Percentiles rank a stretch among this genome's conserved stretches.
Evolutionary conservation across 2,888 invertebrate species (phyloP).

Genomic region (Xestobium rufovillosum): DNA sequence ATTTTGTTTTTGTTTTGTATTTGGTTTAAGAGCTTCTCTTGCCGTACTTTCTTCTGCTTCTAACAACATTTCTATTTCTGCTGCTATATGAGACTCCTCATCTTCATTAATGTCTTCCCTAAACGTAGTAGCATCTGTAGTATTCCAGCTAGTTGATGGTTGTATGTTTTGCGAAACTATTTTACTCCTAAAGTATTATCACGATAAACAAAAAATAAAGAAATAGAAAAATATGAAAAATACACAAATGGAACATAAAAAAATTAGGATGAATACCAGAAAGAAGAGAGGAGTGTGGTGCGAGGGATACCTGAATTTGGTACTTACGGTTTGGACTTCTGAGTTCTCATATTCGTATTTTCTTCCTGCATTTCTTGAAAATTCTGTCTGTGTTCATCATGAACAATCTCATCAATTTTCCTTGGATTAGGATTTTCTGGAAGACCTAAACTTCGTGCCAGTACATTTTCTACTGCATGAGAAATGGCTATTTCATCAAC

Average conservation of each 20-base stretch:
- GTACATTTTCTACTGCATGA: constrained; percentile 54
- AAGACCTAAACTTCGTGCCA: constrained; percentile 52
- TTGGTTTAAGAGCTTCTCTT: constrained; percentile 8
- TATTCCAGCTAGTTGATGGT: constrained; percentile 4
- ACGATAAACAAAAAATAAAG: no score
- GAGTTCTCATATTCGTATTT: constrained; percentile 17
- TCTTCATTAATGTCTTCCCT: constrained; percentile 13
- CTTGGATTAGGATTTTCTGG: constrained; percentile 45
- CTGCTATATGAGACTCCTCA: constrained; percentile 24
- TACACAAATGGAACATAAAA: no score
- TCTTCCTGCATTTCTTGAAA: neutral
- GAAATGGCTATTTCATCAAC: constrained; percentile 53
- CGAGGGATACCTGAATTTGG: neutral
- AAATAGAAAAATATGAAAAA: no score
- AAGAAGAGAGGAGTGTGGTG: no score
- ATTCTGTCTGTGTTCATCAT: neutral
- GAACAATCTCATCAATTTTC: constrained; percentile 26
- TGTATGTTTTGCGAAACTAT: constrained; percentile 6
- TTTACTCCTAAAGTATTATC: no score
- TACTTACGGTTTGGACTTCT: constrained; percentile 15
- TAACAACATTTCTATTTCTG: constrained; percentile 29
- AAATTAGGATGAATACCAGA: no score
- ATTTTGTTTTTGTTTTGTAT: constrained; percentile 16
- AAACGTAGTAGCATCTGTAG: constrained; percentile 1
- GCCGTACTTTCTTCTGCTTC: constrained; percentile 27